Percentiles rank a stretch among this genome's conserved stretches.
These are phyloP conservation scores for Anguilla rostrata DNA, from an alignment of 2,113 vertebrate species.

Conservation along the genomic window DNA sequence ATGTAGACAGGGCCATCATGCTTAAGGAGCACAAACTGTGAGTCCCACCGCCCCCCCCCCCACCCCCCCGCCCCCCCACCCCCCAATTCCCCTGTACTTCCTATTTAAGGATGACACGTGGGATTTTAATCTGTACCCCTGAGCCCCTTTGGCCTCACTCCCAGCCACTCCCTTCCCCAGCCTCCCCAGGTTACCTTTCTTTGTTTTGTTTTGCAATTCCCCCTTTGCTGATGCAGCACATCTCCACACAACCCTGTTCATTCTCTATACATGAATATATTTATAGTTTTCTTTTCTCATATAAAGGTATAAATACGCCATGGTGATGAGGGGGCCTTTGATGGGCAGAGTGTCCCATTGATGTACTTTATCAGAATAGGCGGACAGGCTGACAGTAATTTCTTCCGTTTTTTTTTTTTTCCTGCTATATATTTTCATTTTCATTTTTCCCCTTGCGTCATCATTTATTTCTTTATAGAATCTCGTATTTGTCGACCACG, in stretches of 20 bases:
- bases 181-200: slow-evolving; percentile 36
- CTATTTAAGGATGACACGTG: neutral
- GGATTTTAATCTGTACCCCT: neutral
- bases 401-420: slow-evolving; percentile 49
- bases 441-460: slow-evolving; percentile 24
- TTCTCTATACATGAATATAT: slow-evolving; percentile 64
- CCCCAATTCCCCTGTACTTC: neutral
- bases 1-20: neutral
- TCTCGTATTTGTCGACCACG: slow-evolving; percentile 95
- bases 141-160: neutral
- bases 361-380: slow-evolving; percentile 61
- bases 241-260: slow-evolving; percentile 9
- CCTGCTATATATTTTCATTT: slow-evolving; percentile 34
- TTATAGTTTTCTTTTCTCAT: slow-evolving; percentile 57
- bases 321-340: slow-evolving; percentile 36
- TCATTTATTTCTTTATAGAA: slow-evolving; percentile 77
- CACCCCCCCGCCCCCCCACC: no score
- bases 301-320: slow-evolving; percentile 72
- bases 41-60: neutral
- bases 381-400: slow-evolving; percentile 55
- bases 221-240: slow-evolving; percentile 32
- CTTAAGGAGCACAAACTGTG: neutral
- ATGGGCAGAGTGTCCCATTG: slow-evolving; percentile 50
- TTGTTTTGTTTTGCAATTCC: slow-evolving; percentile 13
- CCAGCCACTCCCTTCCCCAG: neutral